These are phyloP conservation scores for Ormyrus labotus DNA, from an alignment of 2,888 invertebrate species.

Conservation along the genomic window DNA sequence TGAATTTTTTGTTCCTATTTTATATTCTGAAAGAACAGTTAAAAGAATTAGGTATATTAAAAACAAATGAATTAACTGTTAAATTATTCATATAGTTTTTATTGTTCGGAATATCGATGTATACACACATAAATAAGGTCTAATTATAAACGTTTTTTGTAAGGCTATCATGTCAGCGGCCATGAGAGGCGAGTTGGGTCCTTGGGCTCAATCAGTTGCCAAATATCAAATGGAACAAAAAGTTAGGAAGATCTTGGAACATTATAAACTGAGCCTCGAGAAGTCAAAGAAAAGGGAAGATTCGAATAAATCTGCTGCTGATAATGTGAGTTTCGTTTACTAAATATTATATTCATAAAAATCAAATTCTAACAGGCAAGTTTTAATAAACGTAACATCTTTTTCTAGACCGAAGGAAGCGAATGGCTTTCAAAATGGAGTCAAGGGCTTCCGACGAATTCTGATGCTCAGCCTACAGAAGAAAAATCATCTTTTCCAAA, in stretches of 20 bases:
- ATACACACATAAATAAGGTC: neutral
- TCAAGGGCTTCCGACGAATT: constrained; percentile 29
- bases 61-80: too few relatives aligned
- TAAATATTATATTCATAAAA: neutral
- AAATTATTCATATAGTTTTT: too few relatives aligned
- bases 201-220: constrained; percentile 70
- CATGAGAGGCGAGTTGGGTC: constrained; percentile 71
- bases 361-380: constrained; percentile 3
- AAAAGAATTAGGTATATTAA: too few relatives aligned
- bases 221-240: constrained; percentile 68
- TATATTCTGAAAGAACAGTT: too few relatives aligned
- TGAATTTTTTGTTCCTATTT: too few relatives aligned
- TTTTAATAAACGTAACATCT: constrained; percentile 5
- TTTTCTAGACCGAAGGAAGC: constrained; percentile 56
- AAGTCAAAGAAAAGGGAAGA: constrained; percentile 34
- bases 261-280: constrained; percentile 60
- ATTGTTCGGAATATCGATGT: too few relatives aligned
- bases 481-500: neutral
- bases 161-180: constrained; percentile 67
- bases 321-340: constrained; percentile 21
- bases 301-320: constrained; percentile 26
- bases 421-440: constrained; percentile 61
- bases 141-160: constrained; percentile 1
- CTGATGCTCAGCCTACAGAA: neutral
- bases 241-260: constrained; percentile 65